Conservation (phyloP, 1,140 invertebrate genomes). For the Cydia pomonella region DNA sequence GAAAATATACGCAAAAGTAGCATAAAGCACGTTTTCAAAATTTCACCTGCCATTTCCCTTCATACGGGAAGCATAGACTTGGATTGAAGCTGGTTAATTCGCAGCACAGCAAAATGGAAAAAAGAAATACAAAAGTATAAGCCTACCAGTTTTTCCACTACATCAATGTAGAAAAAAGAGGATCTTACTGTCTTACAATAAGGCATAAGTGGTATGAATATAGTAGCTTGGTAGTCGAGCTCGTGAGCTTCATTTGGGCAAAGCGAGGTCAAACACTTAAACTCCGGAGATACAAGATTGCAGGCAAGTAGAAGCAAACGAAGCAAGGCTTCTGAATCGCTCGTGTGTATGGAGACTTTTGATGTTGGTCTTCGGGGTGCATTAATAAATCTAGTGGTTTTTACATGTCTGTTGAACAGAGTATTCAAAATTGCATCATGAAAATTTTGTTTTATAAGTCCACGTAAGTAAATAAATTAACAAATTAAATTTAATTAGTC, state of each 20-base stretch:
- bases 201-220: background rate
- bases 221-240: slow-evolving; percentile 10
- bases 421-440: too few relatives aligned
- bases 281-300: slow-evolving; percentile 70
- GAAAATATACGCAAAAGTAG: slow-evolving; percentile 23
- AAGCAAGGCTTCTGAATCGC: slow-evolving; percentile 70
- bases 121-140: slow-evolving; percentile 33
- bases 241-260: slow-evolving; percentile 30
- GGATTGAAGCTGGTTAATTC: slow-evolving; percentile 31
- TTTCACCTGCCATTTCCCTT: slow-evolving; percentile 31
- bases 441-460: too few relatives aligned
- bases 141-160: background rate
- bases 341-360: slow-evolving; percentile 59
- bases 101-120: slow-evolving; percentile 26
- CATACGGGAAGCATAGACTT: slow-evolving; percentile 29
- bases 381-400: slow-evolving; percentile 7
- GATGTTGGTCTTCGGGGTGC: slow-evolving; percentile 29
- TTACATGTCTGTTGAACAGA: background rate
- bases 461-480: too few relatives aligned
- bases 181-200: background rate
- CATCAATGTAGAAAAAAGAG: background rate
- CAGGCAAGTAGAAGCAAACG: slow-evolving; percentile 71
- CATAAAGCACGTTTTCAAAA: slow-evolving; percentile 32
- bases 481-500: too few relatives aligned
- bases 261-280: slow-evolving; percentile 63